Base-by-base conservation (phyloP, 1,140 invertebrate species). In the Holotrichia oblita region DNA sequence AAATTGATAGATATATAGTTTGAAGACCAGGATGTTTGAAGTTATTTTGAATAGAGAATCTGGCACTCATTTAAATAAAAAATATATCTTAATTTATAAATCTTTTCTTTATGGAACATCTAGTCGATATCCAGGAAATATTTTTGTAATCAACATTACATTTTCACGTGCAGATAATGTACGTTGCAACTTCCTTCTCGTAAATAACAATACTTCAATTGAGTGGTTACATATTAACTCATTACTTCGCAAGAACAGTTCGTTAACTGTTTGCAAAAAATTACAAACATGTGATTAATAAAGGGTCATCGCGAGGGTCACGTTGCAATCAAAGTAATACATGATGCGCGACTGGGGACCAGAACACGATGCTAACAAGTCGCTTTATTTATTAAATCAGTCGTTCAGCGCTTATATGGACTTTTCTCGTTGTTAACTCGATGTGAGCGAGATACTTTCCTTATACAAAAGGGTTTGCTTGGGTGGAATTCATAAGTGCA, bases 291-390 rank as follows among this genome's bases (percentile, higher is more conserved):
- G 20, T 24, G 61, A 69, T 69, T 69, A 69, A 69, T 69, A 69
- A 69, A 69, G 27, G 61, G 61, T 69, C 27, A 69, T 8, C 4
- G 27, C 17, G 20, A 10, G 27, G 61, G 61, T 69, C 61, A 69
- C n/a, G 22, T 22, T 34, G 61, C 61, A 69, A 69, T 69, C 61
- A 69, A 20, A 69, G n/a, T 34, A 27, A 69, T 69, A 24, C 61
- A 69, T 69, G 27, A 34, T 2, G 61, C 22, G 9, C 27, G 61
- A 69, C 14, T 24, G 22, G 61, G 61, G 61, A 27, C 27, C 0
- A 69, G 20, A 10, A 34, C 61, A 34, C 61, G 61, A 69, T 27
- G 61, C 27, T 69, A 69, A 69, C 61, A 69, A 69, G 20, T 34
- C 12, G 10, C n/a, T 27, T 34, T 69, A 69, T 69, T 69, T 27